Conservation (phyloP, 2,797 vertebrate genomes). For the Ciconia nigra region DNA sequence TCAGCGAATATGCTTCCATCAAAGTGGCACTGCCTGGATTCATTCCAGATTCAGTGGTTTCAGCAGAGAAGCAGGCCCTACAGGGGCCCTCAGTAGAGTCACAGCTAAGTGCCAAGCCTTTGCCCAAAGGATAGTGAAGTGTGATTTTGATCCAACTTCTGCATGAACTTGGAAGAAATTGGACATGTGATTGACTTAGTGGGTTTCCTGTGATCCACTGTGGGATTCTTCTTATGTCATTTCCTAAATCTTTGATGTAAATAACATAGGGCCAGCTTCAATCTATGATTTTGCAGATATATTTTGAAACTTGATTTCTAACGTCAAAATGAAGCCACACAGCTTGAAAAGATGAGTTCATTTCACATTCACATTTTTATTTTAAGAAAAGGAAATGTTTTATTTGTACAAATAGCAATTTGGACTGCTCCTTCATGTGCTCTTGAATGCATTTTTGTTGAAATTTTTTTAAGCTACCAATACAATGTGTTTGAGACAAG, state of each 20-base stretch:
- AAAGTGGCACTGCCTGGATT: slow-evolving; percentile 9
- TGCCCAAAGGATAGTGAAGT: neutral
- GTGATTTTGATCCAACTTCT: neutral
- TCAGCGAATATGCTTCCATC: neutral
- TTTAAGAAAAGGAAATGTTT: neutral
- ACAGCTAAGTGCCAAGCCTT: neutral
- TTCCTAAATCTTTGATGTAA: neutral
- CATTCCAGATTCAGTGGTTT: neutral
- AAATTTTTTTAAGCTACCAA: neutral
- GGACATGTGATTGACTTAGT: neutral
- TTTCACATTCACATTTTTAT: neutral
- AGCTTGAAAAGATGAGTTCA: neutral
- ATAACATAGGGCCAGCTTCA: neutral
- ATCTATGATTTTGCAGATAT: neutral
- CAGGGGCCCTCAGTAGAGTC: neutral
- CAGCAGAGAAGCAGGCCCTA: neutral
- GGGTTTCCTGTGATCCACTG: neutral
- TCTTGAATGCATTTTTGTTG: neutral
- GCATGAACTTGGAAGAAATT: neutral
- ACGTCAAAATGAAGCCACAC: neutral
- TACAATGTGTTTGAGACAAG: neutral
- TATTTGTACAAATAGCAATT: neutral
- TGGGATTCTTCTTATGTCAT: neutral
- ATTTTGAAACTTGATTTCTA: neutral
- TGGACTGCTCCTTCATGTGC: neutral